Base-by-base conservation (phyloP, 1,140 invertebrate species). In the Drosophila ohnishii region DNA sequence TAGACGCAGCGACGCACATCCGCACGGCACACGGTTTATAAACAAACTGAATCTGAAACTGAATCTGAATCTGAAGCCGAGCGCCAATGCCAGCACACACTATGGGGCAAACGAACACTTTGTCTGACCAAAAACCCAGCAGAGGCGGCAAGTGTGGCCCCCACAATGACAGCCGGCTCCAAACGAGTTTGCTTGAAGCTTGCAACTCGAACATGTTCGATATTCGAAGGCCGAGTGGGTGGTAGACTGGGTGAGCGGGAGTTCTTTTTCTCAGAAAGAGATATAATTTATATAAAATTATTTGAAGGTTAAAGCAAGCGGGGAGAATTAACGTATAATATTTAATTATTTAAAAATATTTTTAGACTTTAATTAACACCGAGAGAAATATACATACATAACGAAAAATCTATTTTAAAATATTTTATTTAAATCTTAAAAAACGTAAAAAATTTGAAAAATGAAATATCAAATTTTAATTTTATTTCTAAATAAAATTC, bases 11-110 rank as follows among this genome's bases (percentile, higher is more conserved):
- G 64, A 57, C 42, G 39, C 60, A 66, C 81, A 63, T 85, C 69
- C 77, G 74, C 67, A 61, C 77, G 44, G 67, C 74, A 71, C 77
- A 75, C 64, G 65, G 75, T 85, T 85, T 75, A 80, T 72, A 86
- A 86, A 86, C 82, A 86, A 86, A 86, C 77, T 75, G 60, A 55
- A 53, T 53, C 1, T 13, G 48, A 51, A 53, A 48, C 56, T 48
- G 48, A 55, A 59, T 28, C 42, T 45, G 42, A 45, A 59, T 40
- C 39, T 37, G 56, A 51, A 22, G 30, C 50, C 40, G 48, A 51
- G 44, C 55, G 59, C 61, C 61, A 55, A 42, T 40, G 69, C 35
- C 65, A 71, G 48, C 65, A 59, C 30, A 32, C 30, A 32, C 30
- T 32, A 32, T 32, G 30, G 30, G 30, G 30, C 30, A 32, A 32